Evolutionary conservation across 1,140 invertebrate genomes (phyloP).

Genomic region (Neodiprion virginianus): DNA sequence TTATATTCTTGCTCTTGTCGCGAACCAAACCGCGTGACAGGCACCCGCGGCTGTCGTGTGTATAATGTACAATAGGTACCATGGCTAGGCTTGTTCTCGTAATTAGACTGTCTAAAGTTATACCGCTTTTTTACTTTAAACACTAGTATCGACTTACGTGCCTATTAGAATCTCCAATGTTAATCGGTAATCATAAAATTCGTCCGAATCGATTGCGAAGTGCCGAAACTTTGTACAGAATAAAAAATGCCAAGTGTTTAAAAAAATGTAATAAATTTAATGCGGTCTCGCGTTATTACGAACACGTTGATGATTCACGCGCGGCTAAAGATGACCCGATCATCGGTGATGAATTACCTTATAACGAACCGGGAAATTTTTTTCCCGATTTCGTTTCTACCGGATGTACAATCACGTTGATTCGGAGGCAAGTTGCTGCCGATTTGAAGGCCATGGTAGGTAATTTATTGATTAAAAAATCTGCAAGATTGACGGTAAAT

Average conservation of each 20-base stretch:
- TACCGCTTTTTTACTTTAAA: no score
- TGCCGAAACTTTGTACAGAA: neutral
- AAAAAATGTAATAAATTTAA: neutral
- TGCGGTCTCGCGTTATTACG: no score
- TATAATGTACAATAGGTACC: neutral
- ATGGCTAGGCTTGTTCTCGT: neutral
- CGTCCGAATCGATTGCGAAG: neutral
- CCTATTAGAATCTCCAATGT: neutral
- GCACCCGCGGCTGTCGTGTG: neutral
- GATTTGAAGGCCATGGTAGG: neutral
- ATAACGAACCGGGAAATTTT: neutral
- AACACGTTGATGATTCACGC: no score
- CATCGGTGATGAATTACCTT: no score
- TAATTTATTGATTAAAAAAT: neutral
- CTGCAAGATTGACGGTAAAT: no score
- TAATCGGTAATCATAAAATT: neutral
- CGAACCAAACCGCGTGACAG: no score
- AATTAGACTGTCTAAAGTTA: no score
- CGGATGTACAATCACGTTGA: neutral
- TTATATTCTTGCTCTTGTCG: no score
- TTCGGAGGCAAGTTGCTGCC: neutral
- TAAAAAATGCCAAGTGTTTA: neutral
- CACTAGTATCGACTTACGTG: no score
- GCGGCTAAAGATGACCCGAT: no score
- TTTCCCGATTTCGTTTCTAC: neutral